Evolutionary conservation across 2,113 vertebrate species (phyloP), one percentile per base, ranked within the genome.

Genomic region (Aramus guarauna): DNA sequence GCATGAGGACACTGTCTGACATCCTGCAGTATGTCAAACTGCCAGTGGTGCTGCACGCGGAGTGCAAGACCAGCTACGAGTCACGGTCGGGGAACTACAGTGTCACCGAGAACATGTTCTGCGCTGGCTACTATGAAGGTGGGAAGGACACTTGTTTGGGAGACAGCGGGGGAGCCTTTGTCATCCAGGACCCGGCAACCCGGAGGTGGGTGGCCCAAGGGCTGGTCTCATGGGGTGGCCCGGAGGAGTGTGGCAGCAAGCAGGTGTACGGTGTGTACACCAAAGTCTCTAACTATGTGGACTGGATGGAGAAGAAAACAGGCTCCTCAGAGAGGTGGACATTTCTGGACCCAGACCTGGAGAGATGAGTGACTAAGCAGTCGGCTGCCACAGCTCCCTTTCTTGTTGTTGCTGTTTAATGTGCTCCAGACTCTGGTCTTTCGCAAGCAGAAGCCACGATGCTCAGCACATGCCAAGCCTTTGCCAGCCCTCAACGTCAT

Each of bases 191-290:
- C 32, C 90, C 97, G 0, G 85, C 56, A 69, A 98, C 95, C 6
- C 97, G 88, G 43, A 97, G 97, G 59, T 99, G 99, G 99, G 98
- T 98, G 63, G 99, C 98, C 85, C 98, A 99, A 71, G 99, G 99
- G 26, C 92, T 99, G 84, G 99, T 99, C 88, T 99, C 99, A 0
- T 99, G 99, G 99, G 99, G 98, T 0, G 99, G 99, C 2, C 99
- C 99, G 0, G 99, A 99, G 96, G 99, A 99, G 56, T 99, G 99
- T 1, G 99, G 99, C 30, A 99, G 99, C 94, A 99, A 98, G 74
- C 98, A 99, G 50, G 99, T 99, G 10, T 99, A 99, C 0, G 99
- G 99, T 0, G 99, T 99, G 39, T 99, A 99, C 98, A 99, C 99
- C 20, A 98, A 99, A 43, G 99, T 99, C 84, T 98, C 98, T 17